Conservation (phyloP, 2,113 vertebrate genomes). For the Myiagra hebetior region DNA sequence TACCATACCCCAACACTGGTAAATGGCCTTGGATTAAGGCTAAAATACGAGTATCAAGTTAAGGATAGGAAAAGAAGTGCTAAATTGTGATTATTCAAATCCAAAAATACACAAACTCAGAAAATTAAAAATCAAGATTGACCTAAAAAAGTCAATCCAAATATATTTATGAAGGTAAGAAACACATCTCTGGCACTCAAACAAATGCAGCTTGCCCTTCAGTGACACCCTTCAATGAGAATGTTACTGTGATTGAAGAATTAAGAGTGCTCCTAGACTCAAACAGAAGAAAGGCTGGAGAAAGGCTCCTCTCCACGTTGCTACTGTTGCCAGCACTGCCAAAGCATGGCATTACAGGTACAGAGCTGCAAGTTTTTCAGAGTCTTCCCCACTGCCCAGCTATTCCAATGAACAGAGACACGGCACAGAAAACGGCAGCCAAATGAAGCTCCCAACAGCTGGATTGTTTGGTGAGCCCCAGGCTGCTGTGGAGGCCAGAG, state of each 20-base stretch:
- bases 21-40: background rate
- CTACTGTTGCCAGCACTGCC: background rate
- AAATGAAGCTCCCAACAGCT: background rate
- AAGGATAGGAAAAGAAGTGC: background rate
- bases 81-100: background rate
- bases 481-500: background rate
- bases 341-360: background rate
- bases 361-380: rapidly evolving
- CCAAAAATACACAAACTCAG: background rate
- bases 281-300: background rate
- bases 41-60: background rate
- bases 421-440: background rate
- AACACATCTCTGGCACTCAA: background rate
- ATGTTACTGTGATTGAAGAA: background rate
- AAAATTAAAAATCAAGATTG: background rate
- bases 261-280: background rate
- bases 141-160: background rate
- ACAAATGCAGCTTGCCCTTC: background rate
- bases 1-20: background rate
- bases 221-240: background rate
- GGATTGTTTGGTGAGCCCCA: background rate
- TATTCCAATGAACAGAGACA: background rate
- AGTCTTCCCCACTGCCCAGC: background rate
- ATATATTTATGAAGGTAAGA: background rate
- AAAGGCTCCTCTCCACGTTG: background rate